These are phyloP conservation scores for Spinus pinus DNA, from an alignment of 2,797 vertebrate genomes.

Conservation along the genomic window DNA sequence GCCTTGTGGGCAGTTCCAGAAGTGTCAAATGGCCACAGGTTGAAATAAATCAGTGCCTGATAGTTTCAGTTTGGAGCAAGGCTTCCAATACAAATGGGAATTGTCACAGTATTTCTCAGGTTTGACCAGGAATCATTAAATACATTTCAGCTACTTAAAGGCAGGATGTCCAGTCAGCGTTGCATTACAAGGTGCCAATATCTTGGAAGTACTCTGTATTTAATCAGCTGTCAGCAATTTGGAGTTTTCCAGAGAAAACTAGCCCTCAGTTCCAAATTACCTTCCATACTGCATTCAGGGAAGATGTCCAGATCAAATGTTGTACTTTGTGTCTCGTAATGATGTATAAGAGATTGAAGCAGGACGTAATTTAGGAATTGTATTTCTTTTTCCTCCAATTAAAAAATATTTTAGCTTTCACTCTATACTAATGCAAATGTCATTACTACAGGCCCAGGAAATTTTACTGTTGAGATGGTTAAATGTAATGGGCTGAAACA, in stretches of 20 bases:
- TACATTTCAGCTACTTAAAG: neutral
- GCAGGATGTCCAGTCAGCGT: neutral
- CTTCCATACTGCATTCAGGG: neutral
- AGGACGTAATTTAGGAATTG: neutral
- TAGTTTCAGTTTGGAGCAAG: neutral
- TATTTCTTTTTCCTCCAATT: slow-evolving; percentile 15
- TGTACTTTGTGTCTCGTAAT: neutral
- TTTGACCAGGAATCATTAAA: neutral
- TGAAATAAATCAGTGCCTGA: neutral
- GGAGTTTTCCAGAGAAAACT: slow-evolving; percentile 15
- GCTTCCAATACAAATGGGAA: neutral
- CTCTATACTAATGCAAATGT: slow-evolving; percentile 17
- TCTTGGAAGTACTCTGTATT: neutral
- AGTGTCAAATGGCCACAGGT: neutral
- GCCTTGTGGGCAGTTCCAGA: neutral
- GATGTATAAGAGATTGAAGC: neutral
- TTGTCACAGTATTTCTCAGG: neutral
- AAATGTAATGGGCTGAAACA: slow-evolving; percentile 68
- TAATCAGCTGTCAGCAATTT: slow-evolving; percentile 18
- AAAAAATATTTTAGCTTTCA: slow-evolving; percentile 22
- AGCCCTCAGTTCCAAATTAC: neutral
- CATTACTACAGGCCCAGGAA: slow-evolving; percentile 34
- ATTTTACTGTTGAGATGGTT: slow-evolving; percentile 23
- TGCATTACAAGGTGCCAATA: neutral
- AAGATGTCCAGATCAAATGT: neutral